Evolutionary conservation across 2,888 invertebrate species (phyloP).

Genomic region (Phymatocera aterrima): DNA sequence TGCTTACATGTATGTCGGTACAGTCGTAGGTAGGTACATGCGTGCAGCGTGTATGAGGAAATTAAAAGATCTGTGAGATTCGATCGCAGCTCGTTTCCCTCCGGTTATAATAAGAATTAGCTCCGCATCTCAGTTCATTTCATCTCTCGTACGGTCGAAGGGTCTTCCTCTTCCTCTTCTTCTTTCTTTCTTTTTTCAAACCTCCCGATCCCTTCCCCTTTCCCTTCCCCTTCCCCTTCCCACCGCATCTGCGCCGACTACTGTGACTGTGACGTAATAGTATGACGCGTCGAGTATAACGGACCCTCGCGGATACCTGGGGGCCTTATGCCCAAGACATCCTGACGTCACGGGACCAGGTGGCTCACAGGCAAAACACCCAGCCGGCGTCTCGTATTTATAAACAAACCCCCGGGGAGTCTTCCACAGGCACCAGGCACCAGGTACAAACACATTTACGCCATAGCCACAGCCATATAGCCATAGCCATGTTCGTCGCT

Average conservation of each 20-base stretch:
- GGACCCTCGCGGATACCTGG: conserved; percentile 3
- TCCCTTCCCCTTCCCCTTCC: background rate
- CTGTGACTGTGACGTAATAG: conserved; percentile 26
- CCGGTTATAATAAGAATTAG: background rate
- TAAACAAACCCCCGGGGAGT: conserved; percentile 36
- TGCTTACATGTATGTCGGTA: no score
- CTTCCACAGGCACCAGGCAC: conserved; percentile 10
- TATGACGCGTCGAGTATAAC: conserved; percentile 29
- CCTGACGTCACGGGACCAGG: conserved; percentile 36
- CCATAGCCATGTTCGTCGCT: background rate
- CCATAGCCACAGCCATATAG: background rate
- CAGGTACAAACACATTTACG: no score
- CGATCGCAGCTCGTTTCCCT: background rate
- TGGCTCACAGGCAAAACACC: conserved; percentile 15
- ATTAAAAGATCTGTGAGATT: background rate
- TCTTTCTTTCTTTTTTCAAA: background rate
- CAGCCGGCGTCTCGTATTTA: conserved; percentile 20
- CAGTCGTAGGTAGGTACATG: no score
- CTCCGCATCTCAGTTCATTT: background rate
- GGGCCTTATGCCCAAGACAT: conserved; percentile 5
- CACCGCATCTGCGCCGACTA: background rate
- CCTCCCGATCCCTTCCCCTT: no score
- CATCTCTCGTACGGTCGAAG: background rate
- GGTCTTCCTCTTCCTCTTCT: background rate
- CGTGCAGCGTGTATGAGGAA: background rate